Evolutionary conservation across 2,797 vertebrate species (phyloP).

Genomic region (Rousettus madagascariensis): DNA sequence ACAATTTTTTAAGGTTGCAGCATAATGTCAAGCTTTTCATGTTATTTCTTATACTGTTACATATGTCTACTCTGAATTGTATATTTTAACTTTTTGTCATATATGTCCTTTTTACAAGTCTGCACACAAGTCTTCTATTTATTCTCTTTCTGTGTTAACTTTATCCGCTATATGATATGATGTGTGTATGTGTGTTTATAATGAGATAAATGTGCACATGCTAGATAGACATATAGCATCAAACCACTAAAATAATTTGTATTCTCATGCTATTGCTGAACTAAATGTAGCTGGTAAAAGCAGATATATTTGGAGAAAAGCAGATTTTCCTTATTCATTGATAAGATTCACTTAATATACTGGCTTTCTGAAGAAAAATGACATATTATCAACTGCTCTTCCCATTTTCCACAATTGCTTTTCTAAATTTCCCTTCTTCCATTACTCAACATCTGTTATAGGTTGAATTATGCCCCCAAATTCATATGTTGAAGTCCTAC

Average conservation of each 20-base stretch:
- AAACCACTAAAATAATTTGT: background rate
- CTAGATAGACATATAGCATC: background rate
- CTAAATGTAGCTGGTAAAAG: background rate
- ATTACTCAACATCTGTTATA: background rate
- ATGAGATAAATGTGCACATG: background rate
- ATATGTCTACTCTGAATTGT: conserved; percentile 14
- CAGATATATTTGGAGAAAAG: background rate
- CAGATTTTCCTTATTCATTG: background rate
- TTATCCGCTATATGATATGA: background rate
- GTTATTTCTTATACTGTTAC: conserved; percentile 13
- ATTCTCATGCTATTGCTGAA: background rate
- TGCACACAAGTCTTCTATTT: background rate
- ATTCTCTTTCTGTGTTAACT: background rate
- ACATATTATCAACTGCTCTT: background rate
- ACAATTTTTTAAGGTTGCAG: conserved; percentile 41
- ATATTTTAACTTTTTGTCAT: conserved; percentile 29
- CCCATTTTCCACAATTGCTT: background rate
- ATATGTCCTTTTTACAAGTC: background rate
- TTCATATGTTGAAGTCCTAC: background rate
- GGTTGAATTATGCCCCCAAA: background rate
- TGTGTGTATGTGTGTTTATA: background rate
- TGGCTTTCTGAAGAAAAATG: background rate
- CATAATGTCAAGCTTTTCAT: conserved; percentile 25
- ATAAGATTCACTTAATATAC: background rate
- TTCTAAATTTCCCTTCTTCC: background rate